These are phyloP conservation scores for Drosophila parabipectinata DNA, from an alignment of 1,140 invertebrate genomes.

Conservation along the genomic window DNA sequence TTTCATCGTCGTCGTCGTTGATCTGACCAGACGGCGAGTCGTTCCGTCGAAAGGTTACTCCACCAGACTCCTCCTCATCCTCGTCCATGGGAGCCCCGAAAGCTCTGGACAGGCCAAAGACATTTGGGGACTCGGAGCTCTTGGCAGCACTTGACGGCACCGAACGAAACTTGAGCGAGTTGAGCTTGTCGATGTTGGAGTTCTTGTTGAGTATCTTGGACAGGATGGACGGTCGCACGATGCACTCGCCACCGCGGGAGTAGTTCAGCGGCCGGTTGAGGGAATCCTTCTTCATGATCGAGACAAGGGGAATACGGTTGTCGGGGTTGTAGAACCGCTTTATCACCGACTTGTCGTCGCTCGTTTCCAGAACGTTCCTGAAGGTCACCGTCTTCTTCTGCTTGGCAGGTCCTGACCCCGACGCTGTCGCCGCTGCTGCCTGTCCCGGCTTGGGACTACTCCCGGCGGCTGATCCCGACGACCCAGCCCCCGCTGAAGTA, in stretches of 20 bases:
- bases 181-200: constrained; percentile 84
- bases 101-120: constrained; percentile 86
- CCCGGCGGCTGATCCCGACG: constrained; percentile 4
- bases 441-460: constrained; percentile 3
- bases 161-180: constrained; percentile 81
- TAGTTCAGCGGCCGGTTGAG: constrained; percentile 69
- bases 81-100: constrained; percentile 85
- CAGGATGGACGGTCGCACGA: constrained; percentile 79
- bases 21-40: constrained; percentile 25
- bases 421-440: constrained; percentile 6
- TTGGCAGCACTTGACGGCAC: constrained; percentile 17
- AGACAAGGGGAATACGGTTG: constrained; percentile 74
- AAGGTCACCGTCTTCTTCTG: constrained; percentile 84
- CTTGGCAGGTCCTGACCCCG: constrained; percentile 33
- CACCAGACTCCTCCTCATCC: constrained; percentile 59
- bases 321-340: constrained; percentile 83
- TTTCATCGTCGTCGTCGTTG: constrained; percentile 55
- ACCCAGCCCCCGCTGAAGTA: constrained; percentile 11
- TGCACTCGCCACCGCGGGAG: constrained; percentile 75
- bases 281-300: constrained; percentile 83
- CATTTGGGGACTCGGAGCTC: constrained; percentile 22
- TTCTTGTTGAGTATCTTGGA: constrained; percentile 83
- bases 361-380: constrained; percentile 82
- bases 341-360: constrained; percentile 81
- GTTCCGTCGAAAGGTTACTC: constrained; percentile 69